Evolutionary conservation across 2,113 vertebrate species (phyloP).

Genomic region (Microtus montanus): DNA sequence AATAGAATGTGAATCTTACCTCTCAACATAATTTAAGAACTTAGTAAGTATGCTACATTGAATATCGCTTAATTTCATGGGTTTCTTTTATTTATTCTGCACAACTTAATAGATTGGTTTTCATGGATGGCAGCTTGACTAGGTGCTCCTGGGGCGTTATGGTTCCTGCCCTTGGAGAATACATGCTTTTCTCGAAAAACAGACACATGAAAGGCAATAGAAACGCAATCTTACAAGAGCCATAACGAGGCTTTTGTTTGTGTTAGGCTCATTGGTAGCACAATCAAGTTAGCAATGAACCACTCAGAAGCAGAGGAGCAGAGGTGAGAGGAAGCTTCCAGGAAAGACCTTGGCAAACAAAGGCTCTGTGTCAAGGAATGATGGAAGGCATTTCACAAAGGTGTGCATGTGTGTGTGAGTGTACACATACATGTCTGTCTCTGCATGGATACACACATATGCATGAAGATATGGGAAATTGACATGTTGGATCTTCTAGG

Average conservation of each 20-base stretch:
- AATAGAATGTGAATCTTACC: neutral
- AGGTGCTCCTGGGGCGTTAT: neutral
- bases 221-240: neutral
- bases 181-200: neutral
- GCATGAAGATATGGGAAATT: neutral
- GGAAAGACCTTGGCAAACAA: slow-evolving; percentile 5
- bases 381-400: neutral
- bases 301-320: neutral
- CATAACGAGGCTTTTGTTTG: neutral
- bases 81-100: neutral
- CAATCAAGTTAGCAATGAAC: neutral
- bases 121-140: neutral
- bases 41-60: neutral
- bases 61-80: neutral
- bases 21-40: slow-evolving; percentile 12
- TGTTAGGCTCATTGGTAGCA: neutral
- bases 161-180: neutral
- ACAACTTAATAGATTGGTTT: neutral
- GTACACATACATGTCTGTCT: neutral
- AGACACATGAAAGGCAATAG: neutral
- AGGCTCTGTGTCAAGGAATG: neutral
- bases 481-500: neutral
- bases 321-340: neutral
- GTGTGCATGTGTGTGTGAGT: neutral
- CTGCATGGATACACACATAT: neutral